phyloP scores from a whole-genome alignment of 2,113 vertebrate species.

The Malurus cyaneus region DNA sequence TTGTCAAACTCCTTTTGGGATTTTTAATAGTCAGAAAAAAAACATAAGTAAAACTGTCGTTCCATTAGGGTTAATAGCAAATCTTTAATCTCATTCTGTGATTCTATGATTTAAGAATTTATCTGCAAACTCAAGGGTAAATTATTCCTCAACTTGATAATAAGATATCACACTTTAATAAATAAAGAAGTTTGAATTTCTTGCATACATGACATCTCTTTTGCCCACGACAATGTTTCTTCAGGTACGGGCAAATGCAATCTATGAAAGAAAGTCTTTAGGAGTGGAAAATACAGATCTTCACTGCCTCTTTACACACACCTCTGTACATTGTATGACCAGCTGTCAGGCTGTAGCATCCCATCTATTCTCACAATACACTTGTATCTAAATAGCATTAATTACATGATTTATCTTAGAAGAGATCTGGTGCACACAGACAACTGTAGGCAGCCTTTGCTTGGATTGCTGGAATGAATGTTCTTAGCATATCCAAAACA shows the following conservation, averaged over 20 bases:
- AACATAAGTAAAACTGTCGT: not conserved
- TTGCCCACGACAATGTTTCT: not conserved
- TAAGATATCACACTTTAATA: not conserved
- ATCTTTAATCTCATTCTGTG: not conserved
- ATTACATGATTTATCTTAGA: not conserved
- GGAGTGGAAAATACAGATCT: not conserved
- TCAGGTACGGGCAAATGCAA: not conserved
- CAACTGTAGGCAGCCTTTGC: not conserved
- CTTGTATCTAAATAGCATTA: not conserved
- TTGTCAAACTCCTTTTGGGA: not conserved
- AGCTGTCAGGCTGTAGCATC: not conserved
- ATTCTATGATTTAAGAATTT: not conserved
- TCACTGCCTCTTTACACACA: not conserved
- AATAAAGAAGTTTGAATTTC: not conserved
- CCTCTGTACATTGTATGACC: not conserved
- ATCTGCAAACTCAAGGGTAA: not conserved
- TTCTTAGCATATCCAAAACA: not conserved
- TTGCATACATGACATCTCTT: not conserved
- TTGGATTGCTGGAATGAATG: not conserved
- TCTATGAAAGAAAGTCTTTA: not conserved
- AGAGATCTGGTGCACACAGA: not conserved
- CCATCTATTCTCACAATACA: not conserved
- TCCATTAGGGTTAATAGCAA: not conserved
- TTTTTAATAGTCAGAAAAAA: not conserved
- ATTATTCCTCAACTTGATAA: not conserved